phyloP scores from a whole-genome alignment of 2,888 invertebrate species.

The Lissocephala sabroskyi region DNA sequence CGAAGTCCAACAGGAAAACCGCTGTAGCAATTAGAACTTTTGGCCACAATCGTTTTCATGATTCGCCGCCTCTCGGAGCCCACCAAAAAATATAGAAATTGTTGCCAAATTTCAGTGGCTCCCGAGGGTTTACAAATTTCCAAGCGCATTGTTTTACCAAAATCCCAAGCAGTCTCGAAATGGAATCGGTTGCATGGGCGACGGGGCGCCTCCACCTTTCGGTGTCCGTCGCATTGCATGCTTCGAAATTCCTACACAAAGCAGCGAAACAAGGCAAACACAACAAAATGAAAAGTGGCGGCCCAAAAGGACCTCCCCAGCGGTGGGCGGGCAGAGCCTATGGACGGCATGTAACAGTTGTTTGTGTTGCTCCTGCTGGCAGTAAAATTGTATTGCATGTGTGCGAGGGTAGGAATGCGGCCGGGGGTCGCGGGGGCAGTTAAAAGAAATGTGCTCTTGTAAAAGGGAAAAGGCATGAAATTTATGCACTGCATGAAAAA shows the following conservation, averaged over 20 bases:
- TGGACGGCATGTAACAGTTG: not conserved
- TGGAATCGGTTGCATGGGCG: slow-evolving; percentile 6
- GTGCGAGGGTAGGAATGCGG: too few relatives aligned
- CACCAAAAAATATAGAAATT: slow-evolving; percentile 25
- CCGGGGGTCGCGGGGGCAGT: not conserved
- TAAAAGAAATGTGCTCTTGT: slow-evolving; percentile 9
- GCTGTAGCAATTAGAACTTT: slow-evolving; percentile 43
- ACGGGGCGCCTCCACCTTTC: not conserved
- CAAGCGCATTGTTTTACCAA: slow-evolving; percentile 51
- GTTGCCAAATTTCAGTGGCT: slow-evolving; percentile 21
- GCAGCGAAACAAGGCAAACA: slow-evolving; percentile 13
- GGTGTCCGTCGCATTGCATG: slow-evolving; percentile 1
- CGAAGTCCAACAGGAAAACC: slow-evolving; percentile 49
- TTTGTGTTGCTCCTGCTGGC: slow-evolving; percentile 2
- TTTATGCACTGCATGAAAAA: slow-evolving; percentile 51
- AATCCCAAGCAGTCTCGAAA: slow-evolving; percentile 33
- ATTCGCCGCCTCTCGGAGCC: not conserved
- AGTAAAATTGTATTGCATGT: not conserved
- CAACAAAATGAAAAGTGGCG: slow-evolving; percentile 1
- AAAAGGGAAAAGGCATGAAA: slow-evolving; percentile 38
- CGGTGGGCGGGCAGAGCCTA: slow-evolving; percentile 1
- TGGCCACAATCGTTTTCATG: not conserved
- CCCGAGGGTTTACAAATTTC: slow-evolving; percentile 46
- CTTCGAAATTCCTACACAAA: slow-evolving; percentile 41
- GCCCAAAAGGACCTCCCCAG: too few relatives aligned